Base-by-base conservation (phyloP, 2,888 invertebrate species). In the Odontocerum albicorne region DNA sequence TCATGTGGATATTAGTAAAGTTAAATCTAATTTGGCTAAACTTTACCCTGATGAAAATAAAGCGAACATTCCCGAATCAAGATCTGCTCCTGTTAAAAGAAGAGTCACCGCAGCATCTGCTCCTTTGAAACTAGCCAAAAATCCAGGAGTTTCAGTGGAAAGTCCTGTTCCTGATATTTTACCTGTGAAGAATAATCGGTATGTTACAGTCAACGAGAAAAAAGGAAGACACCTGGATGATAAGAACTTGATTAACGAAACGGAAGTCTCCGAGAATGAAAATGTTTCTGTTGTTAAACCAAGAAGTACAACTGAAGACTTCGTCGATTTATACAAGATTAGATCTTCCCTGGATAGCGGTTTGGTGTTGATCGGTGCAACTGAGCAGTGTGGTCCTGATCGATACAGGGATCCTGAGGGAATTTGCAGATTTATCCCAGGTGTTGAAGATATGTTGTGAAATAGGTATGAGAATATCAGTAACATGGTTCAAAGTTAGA, bases 341-440 rank as follows among this genome's bases (percentile, higher is more conserved):
- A 69, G 68, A 60, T 60, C 59, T 1, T 62, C 64, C 19, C 59
- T 60, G 16, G 72, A 75, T 13, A 64, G 73, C 62, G 75, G 81
- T 61, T 70, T 77, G 65, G 82, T 78, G 64, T 72, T 88, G 38
- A 64, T 88, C 15, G 87, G 88, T 0, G 86, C 84, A 15, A 77
- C 78, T 45, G 88, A 88, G 65, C 86, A 88, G 66, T 90, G 90
- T 68, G 88, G 88, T 13, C 89, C 88, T 0, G 88, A 83, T 42
- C 76, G 84, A 64, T 77, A 76, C 62, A 79, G 89, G 22, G 86
- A 90, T 66, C 77, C 81, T n/a, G 77, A 80, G 55, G 87, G 88
- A 6, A 77, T 87, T 36, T 85, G 84, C 65, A 76, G 75, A 53
- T 27, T 51, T 2, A 27, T 27, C n/a, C n/a, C n/a, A n/a, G n/a